Evolutionary conservation across 2,113 vertebrate species (phyloP).

Genomic region (Myiopsitta monachus): DNA sequence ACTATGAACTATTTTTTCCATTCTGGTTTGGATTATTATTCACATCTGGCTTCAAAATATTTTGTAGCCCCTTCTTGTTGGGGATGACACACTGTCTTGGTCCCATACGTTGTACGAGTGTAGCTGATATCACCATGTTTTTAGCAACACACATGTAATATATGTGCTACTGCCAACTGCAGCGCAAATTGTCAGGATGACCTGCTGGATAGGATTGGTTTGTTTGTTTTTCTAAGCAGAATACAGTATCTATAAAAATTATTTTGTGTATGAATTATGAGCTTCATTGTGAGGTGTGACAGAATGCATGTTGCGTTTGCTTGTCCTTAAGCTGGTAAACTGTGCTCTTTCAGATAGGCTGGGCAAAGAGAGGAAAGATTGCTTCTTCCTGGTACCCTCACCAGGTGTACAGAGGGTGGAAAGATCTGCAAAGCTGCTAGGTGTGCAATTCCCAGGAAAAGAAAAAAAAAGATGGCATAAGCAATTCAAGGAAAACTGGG

Average conservation of each 20-base stretch:
- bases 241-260: background rate
- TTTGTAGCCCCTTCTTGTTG: background rate
- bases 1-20: background rate
- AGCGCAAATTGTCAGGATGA: background rate
- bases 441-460: background rate
- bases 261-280: background rate
- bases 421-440: background rate
- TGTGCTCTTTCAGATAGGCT: fast-evolving
- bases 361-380: background rate
- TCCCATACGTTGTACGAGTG: background rate
- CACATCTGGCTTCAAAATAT: background rate
- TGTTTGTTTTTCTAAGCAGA: background rate
- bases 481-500: background rate
- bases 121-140: background rate
- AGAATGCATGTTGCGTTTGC: background rate
- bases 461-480: background rate
- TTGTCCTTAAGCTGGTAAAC: background rate
- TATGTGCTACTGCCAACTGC: background rate
- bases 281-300: background rate
- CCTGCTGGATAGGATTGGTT: fast-evolving
- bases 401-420: background rate
- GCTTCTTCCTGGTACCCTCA: background rate
- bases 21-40: background rate
- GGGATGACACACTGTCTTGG: background rate
- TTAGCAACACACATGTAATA: fast-evolving